phyloP scores from a whole-genome alignment of 2,113 vertebrate genomes.

The Meles meles region DNA sequence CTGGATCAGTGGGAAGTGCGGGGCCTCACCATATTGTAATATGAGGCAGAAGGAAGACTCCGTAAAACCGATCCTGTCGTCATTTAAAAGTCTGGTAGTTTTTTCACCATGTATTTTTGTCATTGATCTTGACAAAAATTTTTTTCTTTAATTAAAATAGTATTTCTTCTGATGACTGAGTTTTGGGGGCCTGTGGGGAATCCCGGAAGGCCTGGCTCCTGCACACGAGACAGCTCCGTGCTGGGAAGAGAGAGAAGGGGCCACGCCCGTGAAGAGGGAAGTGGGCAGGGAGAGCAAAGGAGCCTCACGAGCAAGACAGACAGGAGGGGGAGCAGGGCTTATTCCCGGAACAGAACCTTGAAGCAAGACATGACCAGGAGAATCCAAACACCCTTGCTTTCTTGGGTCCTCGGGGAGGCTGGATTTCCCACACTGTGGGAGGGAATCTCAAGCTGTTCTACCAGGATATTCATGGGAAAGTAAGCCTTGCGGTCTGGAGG shows the following conservation, averaged over 20 bases:
- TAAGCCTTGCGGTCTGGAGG: background rate
- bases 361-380: background rate
- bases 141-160: background rate
- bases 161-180: background rate
- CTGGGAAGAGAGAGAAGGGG: background rate
- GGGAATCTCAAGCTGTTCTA: background rate
- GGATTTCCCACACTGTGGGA: background rate
- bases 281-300: background rate
- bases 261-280: accelerated
- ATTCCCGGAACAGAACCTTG: background rate
- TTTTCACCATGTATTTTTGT: background rate
- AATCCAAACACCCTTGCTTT: background rate
- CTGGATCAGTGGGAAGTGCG: background rate
- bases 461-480: background rate
- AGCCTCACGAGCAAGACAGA: background rate
- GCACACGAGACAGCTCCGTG: accelerated
- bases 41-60: background rate
- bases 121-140: background rate
- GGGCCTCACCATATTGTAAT: background rate
- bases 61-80: background rate
- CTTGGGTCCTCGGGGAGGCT: background rate
- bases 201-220: background rate
- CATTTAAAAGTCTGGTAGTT: background rate
- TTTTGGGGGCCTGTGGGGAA: background rate
- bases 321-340: background rate